These are phyloP conservation scores for Agrotis segetum DNA, from an alignment of 2,888 invertebrate genomes.

Conservation along the genomic window DNA sequence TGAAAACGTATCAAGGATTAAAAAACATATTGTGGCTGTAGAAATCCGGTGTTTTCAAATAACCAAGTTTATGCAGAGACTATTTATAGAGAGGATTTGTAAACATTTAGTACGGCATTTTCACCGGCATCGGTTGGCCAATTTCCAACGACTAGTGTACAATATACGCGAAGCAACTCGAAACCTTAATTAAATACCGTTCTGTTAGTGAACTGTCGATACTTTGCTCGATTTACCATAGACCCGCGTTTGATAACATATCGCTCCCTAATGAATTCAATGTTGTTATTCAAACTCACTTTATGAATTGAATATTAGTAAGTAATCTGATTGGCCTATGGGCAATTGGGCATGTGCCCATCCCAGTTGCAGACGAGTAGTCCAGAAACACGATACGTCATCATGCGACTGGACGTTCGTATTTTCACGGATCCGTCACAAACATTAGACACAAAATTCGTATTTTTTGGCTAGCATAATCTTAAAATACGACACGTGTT, in stretches of 20 bases:
- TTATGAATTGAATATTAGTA: slow-evolving; percentile 1
- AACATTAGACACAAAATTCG: no score
- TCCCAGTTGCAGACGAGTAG: no score
- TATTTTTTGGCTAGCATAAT: no score
- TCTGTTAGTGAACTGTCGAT: slow-evolving; percentile 49
- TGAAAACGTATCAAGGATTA: slow-evolving; percentile 35
- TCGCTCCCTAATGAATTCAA: slow-evolving; percentile 33
- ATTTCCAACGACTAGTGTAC: slow-evolving; percentile 66
- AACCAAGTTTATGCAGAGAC: slow-evolving; percentile 8
- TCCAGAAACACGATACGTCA: no score
- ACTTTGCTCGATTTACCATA: slow-evolving; percentile 30
- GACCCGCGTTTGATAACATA: slow-evolving; percentile 29
- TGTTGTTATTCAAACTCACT: slow-evolving; percentile 20
- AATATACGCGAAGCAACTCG: slow-evolving; percentile 45
- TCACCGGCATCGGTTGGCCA: slow-evolving; percentile 31
- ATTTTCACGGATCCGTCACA: no score
- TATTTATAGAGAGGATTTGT: slow-evolving; percentile 37
- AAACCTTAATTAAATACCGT: slow-evolving; percentile 59
- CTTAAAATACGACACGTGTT: no score
- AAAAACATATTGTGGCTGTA: background rate
- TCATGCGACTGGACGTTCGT: no score
- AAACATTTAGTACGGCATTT: slow-evolving; percentile 38
- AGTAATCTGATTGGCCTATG: slow-evolving; percentile 17
- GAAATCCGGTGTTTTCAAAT: slow-evolving; percentile 8
- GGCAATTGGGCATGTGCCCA: no score